A percentile compares a stretch with the other conserved stretches of the same genome.
Evolutionary conservation across 1,140 invertebrate species (phyloP).

Genomic region (Drosophila novamexicana): DNA sequence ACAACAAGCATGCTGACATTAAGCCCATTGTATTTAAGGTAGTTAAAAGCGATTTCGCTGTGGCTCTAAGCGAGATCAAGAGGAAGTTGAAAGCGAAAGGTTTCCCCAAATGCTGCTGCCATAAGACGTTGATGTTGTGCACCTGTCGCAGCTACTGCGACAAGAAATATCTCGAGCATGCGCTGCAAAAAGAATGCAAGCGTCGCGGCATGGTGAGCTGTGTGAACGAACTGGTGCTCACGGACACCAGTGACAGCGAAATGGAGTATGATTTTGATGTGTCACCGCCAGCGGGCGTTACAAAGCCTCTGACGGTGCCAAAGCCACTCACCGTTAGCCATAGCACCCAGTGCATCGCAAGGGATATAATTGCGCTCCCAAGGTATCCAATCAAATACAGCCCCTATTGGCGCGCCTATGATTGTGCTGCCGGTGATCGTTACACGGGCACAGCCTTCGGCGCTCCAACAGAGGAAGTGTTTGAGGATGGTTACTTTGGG

Average conservation of each 20-base stretch:
- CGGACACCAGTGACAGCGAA: conserved; percentile 77
- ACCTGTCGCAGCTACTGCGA: conserved; percentile 57
- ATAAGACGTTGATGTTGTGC: conserved; percentile 64
- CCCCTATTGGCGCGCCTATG: conserved; percentile 41
- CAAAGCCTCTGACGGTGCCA: conserved; percentile 4
- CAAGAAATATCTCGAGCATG: conserved; percentile 49
- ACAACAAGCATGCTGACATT: conserved; percentile 20
- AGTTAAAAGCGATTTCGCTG: conserved; percentile 59
- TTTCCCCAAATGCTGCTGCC: conserved; percentile 72
- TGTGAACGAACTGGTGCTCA: conserved; percentile 54
- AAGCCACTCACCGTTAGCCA: conserved; percentile 30
- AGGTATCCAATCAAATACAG: conserved; percentile 39
- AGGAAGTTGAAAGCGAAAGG: conserved; percentile 61
- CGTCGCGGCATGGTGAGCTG: conserved; percentile 45
- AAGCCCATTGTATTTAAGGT: conserved; percentile 73
- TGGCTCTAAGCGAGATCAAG: conserved; percentile 59
- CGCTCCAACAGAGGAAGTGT: conserved; percentile 45
- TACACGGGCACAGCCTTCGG: conserved; percentile 52
- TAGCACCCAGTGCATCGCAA: conserved; percentile 61
- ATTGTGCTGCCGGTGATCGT: conserved; percentile 59
- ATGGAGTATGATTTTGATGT: conserved; percentile 76
- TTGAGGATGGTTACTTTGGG: conserved; percentile 58
- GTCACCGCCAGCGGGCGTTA: conserved; percentile 58
- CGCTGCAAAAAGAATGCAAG: conserved; percentile 59
- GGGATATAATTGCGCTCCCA: conserved; percentile 24